Base-by-base conservation (phyloP, 2,888 invertebrate species). In the Ophion costatus region DNA sequence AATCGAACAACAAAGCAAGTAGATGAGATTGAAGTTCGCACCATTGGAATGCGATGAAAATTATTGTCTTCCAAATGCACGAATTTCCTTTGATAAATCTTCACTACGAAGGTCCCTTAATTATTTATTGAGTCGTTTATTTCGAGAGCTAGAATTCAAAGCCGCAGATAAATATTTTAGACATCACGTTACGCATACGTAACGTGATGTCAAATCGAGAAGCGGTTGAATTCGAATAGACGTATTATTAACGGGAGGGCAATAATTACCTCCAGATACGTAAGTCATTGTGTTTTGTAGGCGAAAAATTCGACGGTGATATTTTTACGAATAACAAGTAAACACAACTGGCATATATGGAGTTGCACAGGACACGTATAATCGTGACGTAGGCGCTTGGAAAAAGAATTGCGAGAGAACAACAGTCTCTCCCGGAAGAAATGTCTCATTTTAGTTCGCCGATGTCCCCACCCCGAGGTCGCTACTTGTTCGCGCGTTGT, bases 211-310 rank as follows among this genome's bases (percentile, higher is more conserved):
- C 2, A 66, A 20, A 66, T 33, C 17, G 20, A 29, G 24, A 4
- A 17, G 22, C 14, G 7, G 5, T 17, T 42, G 33, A 67, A n/a
- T 38, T n/a, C 1, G 38, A 24, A 69, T 10, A 69, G 11, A 51
- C n/a, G 11, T 64, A 64, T 33, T 38, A 66, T n/a, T 17, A 9
- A 17, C 38, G 56, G n/a, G 56, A 11, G 3, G 56, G 11, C 3
- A 14, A 22, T 14, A 24, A n/a, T 76, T 67, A 87, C 87, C 87
- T 84, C 80, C 82, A 20, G 85, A 64, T 38, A 87, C 78, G 82
- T 87, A 80, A 66, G 87, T 78, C 87, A 87, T 87, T n/a, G 70
- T 86, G 71, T 10, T n/a, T 64, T 59, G 20, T 59, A 45, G 33
- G 42, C 45, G 45, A 45, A 51, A 9, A 29, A 24, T 51, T 29